These are phyloP conservation scores for Drosophila gaucha DNA, from an alignment of 2,888 invertebrate species.

Conservation along the genomic window DNA sequence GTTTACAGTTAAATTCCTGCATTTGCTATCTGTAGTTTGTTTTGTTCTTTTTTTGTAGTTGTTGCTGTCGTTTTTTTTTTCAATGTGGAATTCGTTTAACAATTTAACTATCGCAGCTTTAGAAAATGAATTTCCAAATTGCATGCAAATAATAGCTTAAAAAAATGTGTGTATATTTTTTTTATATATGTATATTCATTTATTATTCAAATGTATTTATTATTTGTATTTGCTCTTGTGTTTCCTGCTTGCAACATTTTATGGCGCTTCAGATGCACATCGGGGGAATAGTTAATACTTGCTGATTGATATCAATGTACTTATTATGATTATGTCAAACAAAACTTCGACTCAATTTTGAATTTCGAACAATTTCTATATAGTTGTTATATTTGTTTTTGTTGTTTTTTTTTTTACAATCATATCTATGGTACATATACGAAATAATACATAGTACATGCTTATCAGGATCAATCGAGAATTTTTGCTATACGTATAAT, in stretches of 20 bases:
- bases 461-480: constrained; percentile 68
- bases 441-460: constrained; percentile 67
- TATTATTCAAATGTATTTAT: constrained; percentile 42
- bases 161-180: constrained; percentile 43
- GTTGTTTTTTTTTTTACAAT: constrained; percentile 33
- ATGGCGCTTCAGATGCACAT: constrained; percentile 60
- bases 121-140: constrained; percentile 47
- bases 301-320: constrained; percentile 53
- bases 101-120: constrained; percentile 75
- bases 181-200: constrained; percentile 24
- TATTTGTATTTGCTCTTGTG: constrained; percentile 20
- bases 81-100: constrained; percentile 71
- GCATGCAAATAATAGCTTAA: constrained; percentile 56
- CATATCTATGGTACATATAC: constrained; percentile 69
- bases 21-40: constrained; percentile 76
- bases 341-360: constrained; percentile 37
- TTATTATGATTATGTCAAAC: constrained; percentile 44
- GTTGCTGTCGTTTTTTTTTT: constrained; percentile 39
- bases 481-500: constrained; percentile 67
- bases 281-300: constrained; percentile 70
- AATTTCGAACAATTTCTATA: constrained; percentile 44
- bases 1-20: constrained; percentile 77
- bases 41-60: constrained; percentile 44
- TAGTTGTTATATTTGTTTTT: constrained; percentile 22
- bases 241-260: constrained; percentile 50